Evolutionary conservation across 2,113 vertebrate genomes (phyloP).

Genomic region (Epinephelus lanceolatus): DNA sequence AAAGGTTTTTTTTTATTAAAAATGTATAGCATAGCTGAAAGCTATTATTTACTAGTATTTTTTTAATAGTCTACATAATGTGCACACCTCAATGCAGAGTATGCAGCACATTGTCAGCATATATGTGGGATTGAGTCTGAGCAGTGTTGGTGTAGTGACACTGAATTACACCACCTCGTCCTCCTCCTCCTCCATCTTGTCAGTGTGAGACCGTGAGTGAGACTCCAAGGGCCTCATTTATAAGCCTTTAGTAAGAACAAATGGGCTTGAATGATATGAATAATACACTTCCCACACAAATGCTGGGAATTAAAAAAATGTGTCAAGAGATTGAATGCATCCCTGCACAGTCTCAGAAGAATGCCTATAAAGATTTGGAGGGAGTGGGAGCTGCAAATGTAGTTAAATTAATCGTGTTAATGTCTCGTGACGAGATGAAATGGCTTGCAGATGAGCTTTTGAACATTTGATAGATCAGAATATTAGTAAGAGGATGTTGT

Average conservation of each 20-base stretch:
- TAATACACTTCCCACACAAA: slow-evolving; percentile 14
- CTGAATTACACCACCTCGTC: neutral
- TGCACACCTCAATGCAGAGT: slow-evolving; percentile 45
- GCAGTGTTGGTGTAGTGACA: neutral
- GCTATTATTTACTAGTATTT: no score
- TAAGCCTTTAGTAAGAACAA: neutral
- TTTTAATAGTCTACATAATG: neutral
- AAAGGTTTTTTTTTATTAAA: neutral
- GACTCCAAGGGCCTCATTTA: slow-evolving; percentile 26
- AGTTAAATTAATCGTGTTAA: neutral
- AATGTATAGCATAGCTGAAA: no score
- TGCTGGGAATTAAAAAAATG: neutral
- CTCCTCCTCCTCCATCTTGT: neutral
- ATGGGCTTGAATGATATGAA: neutral
- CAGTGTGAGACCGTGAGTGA: neutral
- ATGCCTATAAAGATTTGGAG: neutral
- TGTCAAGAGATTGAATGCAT: neutral
- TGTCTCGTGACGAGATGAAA: neutral
- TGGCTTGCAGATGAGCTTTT: neutral
- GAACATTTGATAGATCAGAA: neutral
- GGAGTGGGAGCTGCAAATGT: neutral
- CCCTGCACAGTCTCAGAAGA: neutral
- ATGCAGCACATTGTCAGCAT: neutral
- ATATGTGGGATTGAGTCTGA: neutral
- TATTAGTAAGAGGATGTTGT: neutral